These are phyloP conservation scores for Schlechtendalia chinensis DNA, from an alignment of 1,140 invertebrate species.

Conservation along the genomic window DNA sequence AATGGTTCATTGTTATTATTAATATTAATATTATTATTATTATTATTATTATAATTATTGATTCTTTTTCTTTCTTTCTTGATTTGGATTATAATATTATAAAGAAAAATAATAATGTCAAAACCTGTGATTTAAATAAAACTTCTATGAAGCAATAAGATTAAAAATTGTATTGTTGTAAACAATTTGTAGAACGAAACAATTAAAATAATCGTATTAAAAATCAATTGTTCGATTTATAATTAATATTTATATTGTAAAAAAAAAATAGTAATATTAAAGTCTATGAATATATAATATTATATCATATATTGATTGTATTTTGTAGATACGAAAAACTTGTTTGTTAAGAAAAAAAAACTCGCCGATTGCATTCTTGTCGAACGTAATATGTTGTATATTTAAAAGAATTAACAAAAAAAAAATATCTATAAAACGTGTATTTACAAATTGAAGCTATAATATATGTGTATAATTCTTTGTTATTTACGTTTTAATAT, in stretches of 20 bases:
- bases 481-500: too few relatives aligned
- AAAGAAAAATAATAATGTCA: conserved; percentile 41
- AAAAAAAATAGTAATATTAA: not conserved
- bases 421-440: not conserved
- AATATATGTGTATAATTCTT: not conserved
- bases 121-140: conserved; percentile 46
- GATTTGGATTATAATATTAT: conserved; percentile 35
- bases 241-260: not conserved
- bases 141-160: conserved; percentile 49
- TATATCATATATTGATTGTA: not conserved
- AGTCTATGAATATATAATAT: not conserved
- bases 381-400: not conserved
- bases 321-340: conserved; percentile 17
- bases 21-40: not conserved
- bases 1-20: not conserved
- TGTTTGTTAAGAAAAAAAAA: not conserved
- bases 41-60: too few relatives aligned
- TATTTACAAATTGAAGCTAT: conserved; percentile 1
- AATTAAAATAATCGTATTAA: conserved; percentile 1
- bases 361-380: not conserved
- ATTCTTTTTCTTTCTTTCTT: conserved; percentile 3
- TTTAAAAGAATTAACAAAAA: not conserved
- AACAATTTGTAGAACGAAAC: not conserved
- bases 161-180: conserved; percentile 6
- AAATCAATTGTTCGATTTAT: conserved; percentile 22